Base-by-base conservation (phyloP, 1,140 invertebrate species). In the Nasonia vitripennis region DNA sequence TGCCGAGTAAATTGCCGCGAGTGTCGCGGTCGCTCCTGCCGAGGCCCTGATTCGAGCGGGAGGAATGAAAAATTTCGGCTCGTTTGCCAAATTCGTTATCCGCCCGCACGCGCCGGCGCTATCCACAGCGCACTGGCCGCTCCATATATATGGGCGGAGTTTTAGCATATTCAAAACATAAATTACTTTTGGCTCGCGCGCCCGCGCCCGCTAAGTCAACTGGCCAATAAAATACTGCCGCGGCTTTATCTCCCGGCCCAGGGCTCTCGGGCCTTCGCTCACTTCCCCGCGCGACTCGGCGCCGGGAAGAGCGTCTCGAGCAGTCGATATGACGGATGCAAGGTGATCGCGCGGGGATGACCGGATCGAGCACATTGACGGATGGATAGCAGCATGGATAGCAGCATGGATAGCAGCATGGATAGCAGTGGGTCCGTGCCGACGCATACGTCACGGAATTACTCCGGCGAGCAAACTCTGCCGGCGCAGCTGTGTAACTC, bases 151-250 rank as follows among this genome's bases (percentile, higher is more conserved):
- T 91, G 91, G 89, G 89, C 87, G 75, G 88, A 91, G 89, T 90
- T 91, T 91, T 91, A 91, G 89, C 90, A 91, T 91, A 91, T 91
- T 91, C 90, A 89, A 91, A 90, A 91, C 89, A 91, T 91, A 91
- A 91, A 91, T 91, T 91, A 91, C 89, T 90, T 90, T 89, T 86
- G 87, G 86, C 27, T 27, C 88, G 87, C 41, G 86, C 27, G 27
- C 27, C 27, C 27, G 27, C 27, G 27, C 27, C 27, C 27, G 27
- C 85, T 90, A 91, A 91, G 90, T 91, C 90, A 91, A 88, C 89
- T 88, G 90, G 87, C 90, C 91, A 91, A 91, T 91, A 91, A 91
- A 91, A 91, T 91, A 91, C 88, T 88, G 89, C 87, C 84, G 79
- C 71, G 86, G 90, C 88, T 91, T 91, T 91, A 91, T 91, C 89